phyloP scores from a whole-genome alignment of 2,888 invertebrate genomes.

The Microplitis deprimator region DNA sequence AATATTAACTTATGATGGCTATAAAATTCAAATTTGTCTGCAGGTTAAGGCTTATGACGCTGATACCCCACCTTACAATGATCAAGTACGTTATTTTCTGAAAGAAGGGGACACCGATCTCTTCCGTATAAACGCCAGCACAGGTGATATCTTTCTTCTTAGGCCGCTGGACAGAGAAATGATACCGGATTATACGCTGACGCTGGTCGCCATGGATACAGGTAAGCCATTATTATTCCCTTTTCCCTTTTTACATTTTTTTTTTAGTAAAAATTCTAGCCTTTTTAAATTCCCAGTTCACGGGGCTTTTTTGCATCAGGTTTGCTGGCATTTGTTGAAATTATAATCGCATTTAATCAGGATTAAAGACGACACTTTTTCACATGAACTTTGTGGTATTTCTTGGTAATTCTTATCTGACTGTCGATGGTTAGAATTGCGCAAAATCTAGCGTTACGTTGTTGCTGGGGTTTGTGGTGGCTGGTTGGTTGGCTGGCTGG shows the following conservation, averaged over 20 bases:
- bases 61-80: slow-evolving; percentile 91
- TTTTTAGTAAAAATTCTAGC: slow-evolving; percentile 12
- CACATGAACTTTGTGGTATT: not conserved
- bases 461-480: not conserved
- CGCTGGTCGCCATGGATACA: slow-evolving; percentile 94
- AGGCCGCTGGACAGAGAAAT: slow-evolving; percentile 88
- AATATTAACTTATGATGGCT: not conserved
- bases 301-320: not conserved
- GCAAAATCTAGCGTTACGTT: slow-evolving; percentile 23
- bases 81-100: slow-evolving; percentile 91
- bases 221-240: slow-evolving; percentile 76
- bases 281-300: not conserved
- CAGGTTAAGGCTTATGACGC: slow-evolving; percentile 92
- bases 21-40: not conserved
- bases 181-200: slow-evolving; percentile 87
- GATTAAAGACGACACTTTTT: slow-evolving; percentile 5
- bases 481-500: not conserved
- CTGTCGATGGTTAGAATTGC: slow-evolving; percentile 29
- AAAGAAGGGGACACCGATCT: slow-evolving; percentile 93
- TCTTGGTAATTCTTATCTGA: slow-evolving; percentile 21
- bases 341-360: not conserved
- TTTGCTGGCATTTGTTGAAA: not conserved
- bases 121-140: slow-evolving; percentile 92
- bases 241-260: slow-evolving; percentile 4
- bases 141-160: slow-evolving; percentile 90